Percentiles rank a stretch among this genome's conserved stretches.
These are phyloP conservation scores for Napeogenes sylphis DNA, from an alignment of 2,888 invertebrate genomes.

Conservation along the genomic window DNA sequence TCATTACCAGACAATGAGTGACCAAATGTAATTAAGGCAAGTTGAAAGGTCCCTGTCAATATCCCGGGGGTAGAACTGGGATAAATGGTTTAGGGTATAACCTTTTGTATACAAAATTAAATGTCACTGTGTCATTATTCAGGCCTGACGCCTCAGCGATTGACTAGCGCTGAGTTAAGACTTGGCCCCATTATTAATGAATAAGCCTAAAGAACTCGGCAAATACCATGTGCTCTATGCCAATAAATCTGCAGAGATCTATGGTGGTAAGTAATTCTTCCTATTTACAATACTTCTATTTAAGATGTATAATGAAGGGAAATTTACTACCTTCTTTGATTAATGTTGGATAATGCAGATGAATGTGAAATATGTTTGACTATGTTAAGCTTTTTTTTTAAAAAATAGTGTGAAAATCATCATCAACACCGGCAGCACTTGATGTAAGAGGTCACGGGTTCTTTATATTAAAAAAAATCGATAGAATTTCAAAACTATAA, in stretches of 20 bases:
- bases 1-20: slow-evolving; percentile 19
- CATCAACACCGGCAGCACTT: too few relatives aligned
- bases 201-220: background rate
- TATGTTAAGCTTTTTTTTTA: too few relatives aligned
- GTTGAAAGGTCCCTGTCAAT: slow-evolving; percentile 30
- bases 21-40: slow-evolving; percentile 28
- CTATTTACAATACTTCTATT: too few relatives aligned
- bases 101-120: slow-evolving; percentile 76
- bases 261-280: too few relatives aligned
- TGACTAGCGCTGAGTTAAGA: slow-evolving; percentile 49
- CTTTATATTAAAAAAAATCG: too few relatives aligned
- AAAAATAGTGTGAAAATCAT: too few relatives aligned
- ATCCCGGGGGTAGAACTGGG: slow-evolving; percentile 22
- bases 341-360: too few relatives aligned
- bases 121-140: slow-evolving; percentile 75
- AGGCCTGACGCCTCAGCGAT: slow-evolving; percentile 66
- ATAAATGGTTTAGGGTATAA: slow-evolving; percentile 69
- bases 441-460: too few relatives aligned
- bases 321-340: too few relatives aligned
- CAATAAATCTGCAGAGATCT: background rate
- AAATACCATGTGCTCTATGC: background rate
- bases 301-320: too few relatives aligned
- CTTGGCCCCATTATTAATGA: slow-evolving; percentile 2
- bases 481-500: too few relatives aligned
- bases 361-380: too few relatives aligned